Percentiles rank a stretch among this genome's conserved stretches.
Conservation (phyloP, 2,113 vertebrate species). For the Pygoscelis adeliae region DNA sequence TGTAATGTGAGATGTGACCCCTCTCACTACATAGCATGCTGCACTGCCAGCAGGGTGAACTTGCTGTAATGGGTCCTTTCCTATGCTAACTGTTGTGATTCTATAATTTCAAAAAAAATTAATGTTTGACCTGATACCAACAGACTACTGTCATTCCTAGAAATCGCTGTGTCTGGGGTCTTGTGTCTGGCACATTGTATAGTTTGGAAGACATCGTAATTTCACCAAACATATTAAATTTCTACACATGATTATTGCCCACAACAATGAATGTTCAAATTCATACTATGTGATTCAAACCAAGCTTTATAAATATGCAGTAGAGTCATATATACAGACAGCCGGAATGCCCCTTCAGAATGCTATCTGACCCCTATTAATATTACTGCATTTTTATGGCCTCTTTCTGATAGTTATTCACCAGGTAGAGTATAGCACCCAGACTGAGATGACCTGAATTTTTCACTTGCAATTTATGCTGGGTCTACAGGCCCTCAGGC, state of each 20-base stretch:
- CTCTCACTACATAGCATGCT: accelerated
- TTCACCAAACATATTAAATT: neutral
- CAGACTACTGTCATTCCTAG: neutral
- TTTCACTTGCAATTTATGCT: neutral
- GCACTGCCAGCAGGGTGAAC: neutral
- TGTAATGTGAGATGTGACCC: neutral
- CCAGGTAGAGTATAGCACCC: neutral
- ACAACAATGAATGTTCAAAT: slow-evolving; percentile 21
- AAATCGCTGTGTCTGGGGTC: neutral
- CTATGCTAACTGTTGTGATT: neutral
- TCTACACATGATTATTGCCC: neutral
- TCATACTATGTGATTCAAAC: neutral
- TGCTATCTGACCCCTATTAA: slow-evolving; percentile 23
- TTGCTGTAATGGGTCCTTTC: neutral
- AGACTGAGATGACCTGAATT: neutral
- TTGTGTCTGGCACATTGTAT: neutral
- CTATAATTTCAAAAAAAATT: neutral
- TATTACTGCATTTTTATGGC: neutral
- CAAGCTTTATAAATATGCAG: slow-evolving; percentile 31
- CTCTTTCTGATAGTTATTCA: neutral
- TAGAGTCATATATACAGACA: neutral
- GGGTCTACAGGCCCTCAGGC: neutral
- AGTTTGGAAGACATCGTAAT: neutral
- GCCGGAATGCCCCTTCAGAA: neutral
- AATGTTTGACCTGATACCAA: neutral